A percentile compares a stretch with the other conserved stretches of the same genome.
Evolutionary conservation across 1,140 invertebrate species (phyloP).

Genomic region (Dendrolimus punctatus): DNA sequence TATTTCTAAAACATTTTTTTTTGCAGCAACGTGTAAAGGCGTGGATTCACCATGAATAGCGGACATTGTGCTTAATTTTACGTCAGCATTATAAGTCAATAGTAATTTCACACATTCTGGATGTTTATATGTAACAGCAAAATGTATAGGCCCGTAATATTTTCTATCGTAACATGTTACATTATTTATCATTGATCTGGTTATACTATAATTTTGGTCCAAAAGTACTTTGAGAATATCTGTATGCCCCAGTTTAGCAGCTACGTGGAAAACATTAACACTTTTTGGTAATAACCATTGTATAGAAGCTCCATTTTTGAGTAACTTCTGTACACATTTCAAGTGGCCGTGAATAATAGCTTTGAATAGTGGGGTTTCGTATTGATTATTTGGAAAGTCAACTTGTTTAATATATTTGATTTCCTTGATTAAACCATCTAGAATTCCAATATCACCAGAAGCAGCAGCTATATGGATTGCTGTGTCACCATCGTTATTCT

Average conservation of each 20-base stretch:
- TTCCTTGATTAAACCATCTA: conserved; percentile 74
- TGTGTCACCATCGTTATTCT: conserved; percentile 75
- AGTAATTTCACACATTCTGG: conserved; percentile 76
- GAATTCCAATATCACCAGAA: conserved; percentile 74
- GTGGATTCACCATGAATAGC: conserved; percentile 67
- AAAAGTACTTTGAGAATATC: conserved; percentile 59
- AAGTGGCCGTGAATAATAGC: conserved; percentile 62
- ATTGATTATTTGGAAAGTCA: conserved; percentile 55
- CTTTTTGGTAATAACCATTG: conserved; percentile 45
- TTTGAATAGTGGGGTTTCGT: conserved; percentile 72
- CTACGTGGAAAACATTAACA: conserved; percentile 59
- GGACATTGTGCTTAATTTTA: conserved; percentile 35
- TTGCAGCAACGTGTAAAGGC: conserved; percentile 75
- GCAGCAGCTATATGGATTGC: conserved; percentile 74
- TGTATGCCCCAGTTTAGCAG: conserved; percentile 48
- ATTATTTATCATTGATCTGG: conserved; percentile 32
- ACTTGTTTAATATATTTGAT: conserved; percentile 69
- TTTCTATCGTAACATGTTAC: conserved; percentile 29
- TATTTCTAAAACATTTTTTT: conserved; percentile 63
- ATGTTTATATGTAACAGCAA: conserved; percentile 78
- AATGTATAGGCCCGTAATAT: conserved; percentile 77
- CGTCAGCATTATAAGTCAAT: conserved; percentile 71
- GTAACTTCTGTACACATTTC: conserved; percentile 60
- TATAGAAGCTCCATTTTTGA: conserved; percentile 62
- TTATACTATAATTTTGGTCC: conserved; percentile 30